Evolutionary conservation across 2,113 vertebrate genomes (phyloP), one percentile per base, ranked within the genome.

Genomic region (Carassius gibelio): DNA sequence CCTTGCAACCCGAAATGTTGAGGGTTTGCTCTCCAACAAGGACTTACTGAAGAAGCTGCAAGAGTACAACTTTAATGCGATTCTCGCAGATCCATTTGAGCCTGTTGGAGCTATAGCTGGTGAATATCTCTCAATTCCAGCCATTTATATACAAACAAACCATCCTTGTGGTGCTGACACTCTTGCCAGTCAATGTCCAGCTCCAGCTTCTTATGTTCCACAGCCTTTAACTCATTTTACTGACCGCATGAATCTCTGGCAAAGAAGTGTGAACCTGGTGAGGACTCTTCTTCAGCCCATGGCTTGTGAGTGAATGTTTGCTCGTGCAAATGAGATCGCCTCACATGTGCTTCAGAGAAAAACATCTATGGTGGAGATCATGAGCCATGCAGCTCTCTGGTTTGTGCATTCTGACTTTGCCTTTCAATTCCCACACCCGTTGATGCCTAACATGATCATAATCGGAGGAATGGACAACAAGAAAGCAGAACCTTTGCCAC

Each of bases 391-490:
- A 0, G 91, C 94, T 0, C 0, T 96, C 17, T 95, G 90, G 93
- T 90, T 96, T 17, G 82, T 95, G 90, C 90, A 92, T 62, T 69
- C 81, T 0, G 94, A 96, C 84, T 96, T 96, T 75, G 88, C 89
- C 21, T 86, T 95, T 5, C 93, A 95, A 36, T 95, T 92, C 68
- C 95, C 94, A 0, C 90, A 2, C 1, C 95, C 96, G 0, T 0
- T 94, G 64, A 96, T 96, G 95, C 95, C 94, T 74, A 96, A 94
- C 71, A 88, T 94, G 87, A 3, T 96, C 79, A 91, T 90, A 0
- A 82, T 92, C 0, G 92, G 92, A 42, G 92, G 89, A 23, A 84
- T 90, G 83, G 92, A 87, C 55, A 92, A 85, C 85, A 62, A 36
- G 72, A 88, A 26, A 55, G 64, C 71, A 42, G 94, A 84, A 7